A percentile compares a stretch with the other conserved stretches of the same genome.
Conservation (phyloP, 2,113 vertebrate genomes). For the Poeciliopsis turrubarensis region DNA sequence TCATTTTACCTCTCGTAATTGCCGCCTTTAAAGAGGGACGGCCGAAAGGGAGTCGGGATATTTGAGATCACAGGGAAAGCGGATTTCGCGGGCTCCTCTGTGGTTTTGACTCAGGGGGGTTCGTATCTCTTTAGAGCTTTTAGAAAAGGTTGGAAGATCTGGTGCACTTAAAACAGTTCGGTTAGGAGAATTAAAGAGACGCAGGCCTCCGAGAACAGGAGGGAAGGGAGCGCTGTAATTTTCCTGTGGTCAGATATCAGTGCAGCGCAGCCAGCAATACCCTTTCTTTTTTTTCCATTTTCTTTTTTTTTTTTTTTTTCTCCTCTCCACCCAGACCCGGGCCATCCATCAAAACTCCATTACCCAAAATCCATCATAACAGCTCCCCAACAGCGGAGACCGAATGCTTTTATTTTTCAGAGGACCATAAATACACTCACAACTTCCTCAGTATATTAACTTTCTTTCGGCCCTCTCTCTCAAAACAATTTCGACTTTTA, state of each 20-base stretch:
- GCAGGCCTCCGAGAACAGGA: not conserved
- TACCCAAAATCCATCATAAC: slow-evolving; percentile 73
- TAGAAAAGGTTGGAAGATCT: slow-evolving; percentile 63
- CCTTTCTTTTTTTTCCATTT: not conserved
- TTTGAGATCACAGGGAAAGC: slow-evolving; percentile 61
- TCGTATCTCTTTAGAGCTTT: slow-evolving; percentile 48
- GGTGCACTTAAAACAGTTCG: slow-evolving; percentile 52
- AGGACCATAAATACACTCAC: slow-evolving; percentile 58
- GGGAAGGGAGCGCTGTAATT: slow-evolving; percentile 26
- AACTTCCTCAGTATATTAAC: slow-evolving; percentile 54
- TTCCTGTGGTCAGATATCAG: slow-evolving; percentile 51
- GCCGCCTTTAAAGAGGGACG: slow-evolving; percentile 62
- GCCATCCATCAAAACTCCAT: slow-evolving; percentile 78
- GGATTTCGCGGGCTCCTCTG: slow-evolving; percentile 43
- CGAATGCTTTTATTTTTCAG: slow-evolving; percentile 53
- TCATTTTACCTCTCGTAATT: slow-evolving; percentile 78
- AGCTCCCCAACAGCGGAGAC: slow-evolving; percentile 45
- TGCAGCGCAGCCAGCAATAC: slow-evolving; percentile 14
- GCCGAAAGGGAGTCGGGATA: slow-evolving; percentile 57
- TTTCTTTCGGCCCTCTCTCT: slow-evolving; percentile 53
- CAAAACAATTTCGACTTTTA: slow-evolving; percentile 70
- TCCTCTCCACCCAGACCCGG: slow-evolving; percentile 35
- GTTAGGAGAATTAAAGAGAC: slow-evolving; percentile 31
- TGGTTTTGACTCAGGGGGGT: slow-evolving; percentile 50
- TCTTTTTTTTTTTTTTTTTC: no score